These are phyloP conservation scores for Gonioctena quinquepunctata DNA, from an alignment of 1,140 invertebrate species.

Conservation along the genomic window DNA sequence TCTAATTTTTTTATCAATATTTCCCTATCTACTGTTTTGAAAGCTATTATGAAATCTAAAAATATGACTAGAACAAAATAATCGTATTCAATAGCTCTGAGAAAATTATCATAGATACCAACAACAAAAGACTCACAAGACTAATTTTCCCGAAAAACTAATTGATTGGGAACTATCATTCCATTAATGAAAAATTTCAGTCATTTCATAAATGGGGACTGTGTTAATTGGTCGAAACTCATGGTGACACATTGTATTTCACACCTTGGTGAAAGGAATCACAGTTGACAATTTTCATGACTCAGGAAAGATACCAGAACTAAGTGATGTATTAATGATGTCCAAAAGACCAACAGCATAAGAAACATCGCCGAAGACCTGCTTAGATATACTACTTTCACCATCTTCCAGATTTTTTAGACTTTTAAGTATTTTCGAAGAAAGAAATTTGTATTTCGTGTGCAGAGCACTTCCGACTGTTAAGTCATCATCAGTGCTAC, in stretches of 20 bases:
- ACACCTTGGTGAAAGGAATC: slow-evolving; percentile 15
- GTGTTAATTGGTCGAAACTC: not conserved
- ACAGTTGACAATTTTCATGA: slow-evolving; percentile 15
- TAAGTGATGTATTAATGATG: slow-evolving; percentile 15
- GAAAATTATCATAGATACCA: not conserved
- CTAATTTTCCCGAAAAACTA: not conserved
- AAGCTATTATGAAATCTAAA: not conserved
- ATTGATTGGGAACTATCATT: not conserved
- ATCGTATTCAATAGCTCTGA: not conserved
- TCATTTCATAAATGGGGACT: not conserved
- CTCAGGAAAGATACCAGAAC: slow-evolving; percentile 1
- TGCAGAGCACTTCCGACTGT: too few relatives aligned
- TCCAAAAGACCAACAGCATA: slow-evolving; percentile 6
- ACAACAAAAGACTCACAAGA: not conserved
- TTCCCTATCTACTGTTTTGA: too few relatives aligned
- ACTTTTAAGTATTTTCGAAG: too few relatives aligned
- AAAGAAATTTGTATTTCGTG: too few relatives aligned
- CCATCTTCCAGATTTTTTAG: not conserved
- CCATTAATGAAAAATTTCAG: not conserved
- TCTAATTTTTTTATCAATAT: too few relatives aligned
- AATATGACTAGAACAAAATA: not conserved
- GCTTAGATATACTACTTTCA: not conserved
- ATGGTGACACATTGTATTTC: not conserved
- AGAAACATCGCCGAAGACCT: not conserved
- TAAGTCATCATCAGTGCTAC: too few relatives aligned